phyloP scores from a whole-genome alignment of 37 sponge, comb jelly and placozoan species.

The Trichoplax adhaerens region DNA sequence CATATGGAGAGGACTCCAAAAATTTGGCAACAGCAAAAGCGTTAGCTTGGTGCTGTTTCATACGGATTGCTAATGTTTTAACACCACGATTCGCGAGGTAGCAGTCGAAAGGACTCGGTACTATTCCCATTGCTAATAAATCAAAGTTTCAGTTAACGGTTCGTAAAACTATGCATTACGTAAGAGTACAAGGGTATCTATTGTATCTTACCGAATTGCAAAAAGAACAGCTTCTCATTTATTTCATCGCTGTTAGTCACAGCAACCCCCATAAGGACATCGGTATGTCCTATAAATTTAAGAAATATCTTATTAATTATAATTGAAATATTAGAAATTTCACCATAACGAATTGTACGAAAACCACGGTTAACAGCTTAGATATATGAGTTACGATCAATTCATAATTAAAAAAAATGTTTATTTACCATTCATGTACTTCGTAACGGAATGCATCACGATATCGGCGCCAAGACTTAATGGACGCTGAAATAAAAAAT shows the following conservation, averaged over 20 bases:
- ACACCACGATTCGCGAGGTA: conserved; percentile 85
- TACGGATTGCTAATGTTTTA: conserved; percentile 81
- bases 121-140: conserved; percentile 52
- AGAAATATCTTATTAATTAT: too few species aligned
- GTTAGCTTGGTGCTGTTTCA: conserved; percentile 80
- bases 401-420: neutral
- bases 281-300: conserved; percentile 50
- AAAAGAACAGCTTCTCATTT: conserved; percentile 36
- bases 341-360: too few species aligned
- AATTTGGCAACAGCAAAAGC: conserved; percentile 64
- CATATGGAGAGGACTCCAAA: conserved; percentile 37
- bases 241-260: conserved; percentile 57
- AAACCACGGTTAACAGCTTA: too few species aligned
- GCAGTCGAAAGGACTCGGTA: conserved; percentile 93
- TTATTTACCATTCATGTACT: conserved; percentile 78
- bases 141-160: neutral
- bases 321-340: too few species aligned
- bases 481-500: conserved; percentile 33
- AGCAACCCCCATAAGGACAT: conserved; percentile 86
- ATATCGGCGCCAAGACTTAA: conserved; percentile 80
- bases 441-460: conserved; percentile 85
- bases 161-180: neutral
- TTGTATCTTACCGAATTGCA: conserved; percentile 22
- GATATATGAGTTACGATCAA: too few species aligned
- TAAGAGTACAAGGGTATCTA: too few species aligned